Percentiles rank a stretch among this genome's conserved stretches.
phyloP scores from a whole-genome alignment of 1,140 invertebrate species.

The Cryptotermes secundus region DNA sequence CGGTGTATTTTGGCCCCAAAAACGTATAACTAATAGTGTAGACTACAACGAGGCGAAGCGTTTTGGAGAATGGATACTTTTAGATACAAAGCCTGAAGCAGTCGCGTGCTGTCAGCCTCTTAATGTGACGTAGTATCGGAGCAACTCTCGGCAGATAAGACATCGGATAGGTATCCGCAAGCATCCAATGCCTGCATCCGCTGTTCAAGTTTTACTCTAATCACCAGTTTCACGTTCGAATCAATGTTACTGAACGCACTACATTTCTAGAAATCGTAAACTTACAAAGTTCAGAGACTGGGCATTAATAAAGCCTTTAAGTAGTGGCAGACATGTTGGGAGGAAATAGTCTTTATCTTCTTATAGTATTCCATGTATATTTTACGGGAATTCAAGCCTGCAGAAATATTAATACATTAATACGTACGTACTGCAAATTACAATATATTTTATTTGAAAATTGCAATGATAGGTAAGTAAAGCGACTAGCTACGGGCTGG shows the following conservation, averaged over 20 bases:
- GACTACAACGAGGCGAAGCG: neutral
- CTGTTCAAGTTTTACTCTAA: constrained; percentile 1
- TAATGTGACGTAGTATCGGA: neutral
- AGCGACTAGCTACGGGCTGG: no score
- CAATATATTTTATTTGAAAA: no score
- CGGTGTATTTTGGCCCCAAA: neutral
- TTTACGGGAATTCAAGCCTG: no score
- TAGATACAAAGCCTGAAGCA: neutral
- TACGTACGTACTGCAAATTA: no score
- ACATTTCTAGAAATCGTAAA: neutral
- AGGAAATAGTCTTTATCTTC: no score
- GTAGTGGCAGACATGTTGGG: no score
- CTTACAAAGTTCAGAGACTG: neutral
- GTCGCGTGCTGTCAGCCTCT: neutral
- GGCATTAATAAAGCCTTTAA: no score
- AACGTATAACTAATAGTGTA: neutral
- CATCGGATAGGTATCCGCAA: neutral
- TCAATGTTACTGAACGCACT: neutral
- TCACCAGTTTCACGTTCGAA: neutral
- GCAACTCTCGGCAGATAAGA: neutral
- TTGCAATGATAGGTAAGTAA: no score
- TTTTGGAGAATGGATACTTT: neutral
- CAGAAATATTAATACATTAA: no score
- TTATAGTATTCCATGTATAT: no score
- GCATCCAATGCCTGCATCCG: neutral